Evolutionary conservation across 2,888 invertebrate species (phyloP).

Genomic region (Volucella inanis): DNA sequence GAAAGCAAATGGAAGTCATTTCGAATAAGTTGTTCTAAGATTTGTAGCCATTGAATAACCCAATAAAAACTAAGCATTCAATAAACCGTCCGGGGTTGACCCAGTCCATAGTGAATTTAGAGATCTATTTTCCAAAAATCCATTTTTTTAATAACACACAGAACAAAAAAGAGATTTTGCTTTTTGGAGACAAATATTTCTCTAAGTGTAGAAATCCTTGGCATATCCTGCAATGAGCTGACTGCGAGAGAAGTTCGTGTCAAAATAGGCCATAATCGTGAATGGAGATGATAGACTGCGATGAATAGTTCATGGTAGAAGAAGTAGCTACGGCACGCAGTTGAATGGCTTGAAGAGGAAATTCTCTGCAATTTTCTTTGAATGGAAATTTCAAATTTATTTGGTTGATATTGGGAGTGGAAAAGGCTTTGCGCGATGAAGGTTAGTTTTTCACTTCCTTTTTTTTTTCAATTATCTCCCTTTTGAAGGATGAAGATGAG

Average conservation of each 20-base stretch:
- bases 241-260: constrained; percentile 34
- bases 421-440: constrained; percentile 2
- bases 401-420: constrained; percentile 26
- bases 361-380: constrained; percentile 47
- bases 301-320: constrained; percentile 69
- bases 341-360: constrained; percentile 42
- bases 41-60: too few species aligned
- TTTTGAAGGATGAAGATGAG: constrained; percentile 58
- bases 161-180: too few species aligned
- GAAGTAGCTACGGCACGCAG: constrained; percentile 32
- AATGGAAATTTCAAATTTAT: constrained; percentile 62
- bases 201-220: constrained; percentile 19
- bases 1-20: too few species aligned
- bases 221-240: constrained; percentile 4
- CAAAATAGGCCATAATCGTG: constrained; percentile 60
- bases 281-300: constrained; percentile 66
- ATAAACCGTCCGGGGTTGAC: too few species aligned
- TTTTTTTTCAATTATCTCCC: constrained; percentile 60
- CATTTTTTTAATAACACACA: too few species aligned
- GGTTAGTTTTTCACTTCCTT: constrained; percentile 59
- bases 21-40: too few species aligned
- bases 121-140: too few species aligned
- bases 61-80: too few species aligned
- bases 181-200: neutral
- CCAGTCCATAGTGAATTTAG: too few species aligned